These are phyloP conservation scores for Symphodus melops DNA, from an alignment of 2,113 vertebrate species.

Conservation along the genomic window DNA sequence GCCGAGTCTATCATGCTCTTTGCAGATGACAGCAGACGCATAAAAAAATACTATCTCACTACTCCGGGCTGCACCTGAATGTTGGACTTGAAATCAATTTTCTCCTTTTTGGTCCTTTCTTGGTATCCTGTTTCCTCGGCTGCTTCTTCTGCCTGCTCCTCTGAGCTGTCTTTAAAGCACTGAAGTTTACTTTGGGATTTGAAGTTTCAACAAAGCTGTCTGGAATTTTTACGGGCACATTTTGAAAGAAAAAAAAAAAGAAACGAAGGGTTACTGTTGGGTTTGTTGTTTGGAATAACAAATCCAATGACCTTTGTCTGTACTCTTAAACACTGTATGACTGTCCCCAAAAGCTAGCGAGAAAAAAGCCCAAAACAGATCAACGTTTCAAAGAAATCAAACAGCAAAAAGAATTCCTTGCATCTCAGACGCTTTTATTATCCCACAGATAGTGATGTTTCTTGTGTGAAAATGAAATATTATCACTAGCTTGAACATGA, in stretches of 20 bases:
- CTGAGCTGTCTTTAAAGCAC: conserved; percentile 44
- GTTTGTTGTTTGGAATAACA: conserved; percentile 43
- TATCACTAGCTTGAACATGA: background rate
- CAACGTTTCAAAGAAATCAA: conserved; percentile 32
- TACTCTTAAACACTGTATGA: conserved; percentile 14
- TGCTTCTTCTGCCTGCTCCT: conserved; percentile 50
- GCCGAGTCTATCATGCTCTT: conserved; percentile 5
- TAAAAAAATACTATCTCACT: conserved; percentile 24
- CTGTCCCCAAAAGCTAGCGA: conserved; percentile 3
- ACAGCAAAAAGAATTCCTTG: background rate
- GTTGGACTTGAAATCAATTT: conserved; percentile 63
- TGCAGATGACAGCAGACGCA: background rate
- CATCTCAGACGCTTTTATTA: conserved; percentile 9
- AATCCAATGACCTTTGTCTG: conserved; percentile 47
- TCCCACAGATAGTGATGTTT: background rate
- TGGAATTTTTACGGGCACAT: conserved; percentile 40
- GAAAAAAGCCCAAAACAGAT: background rate
- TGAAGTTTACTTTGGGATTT: conserved; percentile 58
- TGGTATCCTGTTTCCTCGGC: conserved; percentile 43
- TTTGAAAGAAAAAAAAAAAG: background rate
- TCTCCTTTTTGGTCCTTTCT: conserved; percentile 35
- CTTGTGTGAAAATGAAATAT: conserved; percentile 18
- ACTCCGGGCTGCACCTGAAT: conserved; percentile 40
- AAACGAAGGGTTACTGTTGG: conserved; percentile 17
- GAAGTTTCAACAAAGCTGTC: conserved; percentile 45